A percentile compares a stretch with the other conserved stretches of the same genome.
Evolutionary conservation across 2,888 invertebrate species (phyloP).

Genomic region (Toxonevra muliebris): DNA sequence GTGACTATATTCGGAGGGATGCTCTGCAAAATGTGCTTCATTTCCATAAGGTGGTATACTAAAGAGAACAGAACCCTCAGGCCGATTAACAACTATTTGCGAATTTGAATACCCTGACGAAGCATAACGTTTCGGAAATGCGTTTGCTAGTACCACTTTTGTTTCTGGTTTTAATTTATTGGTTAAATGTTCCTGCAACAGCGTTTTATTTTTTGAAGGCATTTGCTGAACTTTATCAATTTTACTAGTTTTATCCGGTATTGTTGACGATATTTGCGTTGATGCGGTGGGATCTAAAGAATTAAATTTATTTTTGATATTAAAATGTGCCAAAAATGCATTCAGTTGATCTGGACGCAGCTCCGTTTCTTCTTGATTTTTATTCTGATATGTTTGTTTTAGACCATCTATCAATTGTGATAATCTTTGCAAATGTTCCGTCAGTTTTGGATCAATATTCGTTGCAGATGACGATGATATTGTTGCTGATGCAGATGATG

Average conservation of each 20-base stretch:
- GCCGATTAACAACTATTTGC: conserved; percentile 64
- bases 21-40: conserved; percentile 37
- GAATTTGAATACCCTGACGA: conserved; percentile 58
- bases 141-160: conserved; percentile 53
- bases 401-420: conserved; percentile 63
- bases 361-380: conserved; percentile 47
- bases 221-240: background rate
- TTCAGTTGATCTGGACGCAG: conserved; percentile 63
- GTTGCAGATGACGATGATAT: conserved; percentile 26
- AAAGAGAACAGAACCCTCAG: conserved; percentile 63
- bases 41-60: conserved; percentile 50
- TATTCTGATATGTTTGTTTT: conserved; percentile 57
- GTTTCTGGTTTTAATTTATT: conserved; percentile 55
- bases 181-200: conserved; percentile 43
- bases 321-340: conserved; percentile 63
- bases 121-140: conserved; percentile 44
- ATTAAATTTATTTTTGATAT: conserved; percentile 60
- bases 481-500: conserved; percentile 25
- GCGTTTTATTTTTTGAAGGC: conserved; percentile 41
- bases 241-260: conserved; percentile 7
- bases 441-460: conserved; percentile 58
- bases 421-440: conserved; percentile 61
- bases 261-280: conserved; percentile 7
- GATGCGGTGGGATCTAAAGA: conserved; percentile 46
- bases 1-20: conserved; percentile 41